Conservation (phyloP, 1,140 invertebrate species). For the Phortica variegata region DNA sequence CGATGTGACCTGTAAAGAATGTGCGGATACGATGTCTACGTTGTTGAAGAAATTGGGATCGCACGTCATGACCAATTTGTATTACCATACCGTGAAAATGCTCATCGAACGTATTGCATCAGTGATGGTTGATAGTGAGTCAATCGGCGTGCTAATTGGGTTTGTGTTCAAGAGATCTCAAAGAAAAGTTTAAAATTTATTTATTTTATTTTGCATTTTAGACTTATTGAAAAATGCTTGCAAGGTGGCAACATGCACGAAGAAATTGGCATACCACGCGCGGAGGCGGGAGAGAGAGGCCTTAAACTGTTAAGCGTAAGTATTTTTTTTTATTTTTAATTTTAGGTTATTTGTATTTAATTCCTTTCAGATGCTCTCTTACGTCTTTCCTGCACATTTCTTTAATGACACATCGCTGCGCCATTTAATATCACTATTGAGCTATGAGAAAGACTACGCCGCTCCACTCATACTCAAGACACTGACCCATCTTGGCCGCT, state of each 20-base stretch:
- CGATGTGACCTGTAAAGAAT: slow-evolving; percentile 87
- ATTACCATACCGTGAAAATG: slow-evolving; percentile 95
- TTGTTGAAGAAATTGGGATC: slow-evolving; percentile 93
- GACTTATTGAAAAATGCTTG: slow-evolving; percentile 52
- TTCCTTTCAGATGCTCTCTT: slow-evolving; percentile 65
- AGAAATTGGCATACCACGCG: slow-evolving; percentile 75
- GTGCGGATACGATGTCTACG: slow-evolving; percentile 73
- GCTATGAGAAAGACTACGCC: slow-evolving; percentile 78
- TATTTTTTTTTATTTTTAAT: slow-evolving; percentile 5
- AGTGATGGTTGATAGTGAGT: slow-evolving; percentile 91
- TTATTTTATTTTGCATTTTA: slow-evolving; percentile 9
- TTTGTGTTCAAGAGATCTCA: slow-evolving; percentile 52
- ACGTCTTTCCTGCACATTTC: slow-evolving; percentile 91
- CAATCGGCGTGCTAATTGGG: slow-evolving; percentile 71
- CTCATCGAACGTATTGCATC: slow-evolving; percentile 90
- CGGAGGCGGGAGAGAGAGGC: slow-evolving; percentile 79
- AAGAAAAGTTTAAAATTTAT: neutral
- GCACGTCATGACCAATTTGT: slow-evolving; percentile 90
- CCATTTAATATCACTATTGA: slow-evolving; percentile 76
- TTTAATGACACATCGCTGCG: slow-evolving; percentile 80
- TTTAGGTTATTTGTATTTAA: neutral
- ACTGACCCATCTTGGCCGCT: slow-evolving; percentile 85
- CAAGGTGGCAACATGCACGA: slow-evolving; percentile 57
- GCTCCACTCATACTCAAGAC: slow-evolving; percentile 80
- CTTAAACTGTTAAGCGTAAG: slow-evolving; percentile 74